phyloP scores from a whole-genome alignment of 2,113 vertebrate genomes.

The Aptenodytes forsteri region DNA sequence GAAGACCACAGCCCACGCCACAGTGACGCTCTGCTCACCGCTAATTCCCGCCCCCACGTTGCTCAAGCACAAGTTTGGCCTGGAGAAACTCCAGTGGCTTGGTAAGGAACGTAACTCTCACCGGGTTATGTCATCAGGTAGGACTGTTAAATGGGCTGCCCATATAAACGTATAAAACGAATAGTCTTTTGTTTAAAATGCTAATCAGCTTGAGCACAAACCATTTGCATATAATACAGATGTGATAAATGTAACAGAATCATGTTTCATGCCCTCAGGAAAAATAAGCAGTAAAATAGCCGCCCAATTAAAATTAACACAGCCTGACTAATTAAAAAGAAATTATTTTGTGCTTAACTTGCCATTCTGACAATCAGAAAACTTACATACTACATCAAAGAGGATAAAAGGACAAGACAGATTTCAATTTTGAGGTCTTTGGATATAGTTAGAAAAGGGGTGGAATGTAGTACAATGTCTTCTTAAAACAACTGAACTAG shows the following conservation, averaged over 20 bases:
- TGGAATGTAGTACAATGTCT: background rate
- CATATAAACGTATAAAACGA: background rate
- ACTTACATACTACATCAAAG: background rate
- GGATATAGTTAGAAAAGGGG: background rate
- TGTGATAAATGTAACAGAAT: background rate
- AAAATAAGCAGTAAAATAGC: slow-evolving; percentile 38
- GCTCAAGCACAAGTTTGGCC: background rate
- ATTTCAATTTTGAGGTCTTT: background rate
- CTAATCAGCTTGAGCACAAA: background rate
- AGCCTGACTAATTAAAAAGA: slow-evolving; percentile 25
- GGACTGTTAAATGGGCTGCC: background rate
- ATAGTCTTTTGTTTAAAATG: slow-evolving; percentile 8
- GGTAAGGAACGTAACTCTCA: background rate
- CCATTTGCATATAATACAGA: background rate
- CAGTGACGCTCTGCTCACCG: rapidly evolving
- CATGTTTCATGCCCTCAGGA: background rate
- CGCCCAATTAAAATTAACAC: slow-evolving; percentile 35
- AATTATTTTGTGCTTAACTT: slow-evolving; percentile 43
- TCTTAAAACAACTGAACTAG: background rate
- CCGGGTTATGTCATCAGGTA: background rate
- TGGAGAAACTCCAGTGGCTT: background rate
- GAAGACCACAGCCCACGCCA: background rate
- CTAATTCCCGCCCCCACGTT: rapidly evolving
- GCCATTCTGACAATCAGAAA: background rate
- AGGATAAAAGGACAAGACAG: background rate